Evolutionary conservation across 2,888 invertebrate species (phyloP), one percentile per base, ranked within the genome.

Genomic region (Melolontha melolontha): DNA sequence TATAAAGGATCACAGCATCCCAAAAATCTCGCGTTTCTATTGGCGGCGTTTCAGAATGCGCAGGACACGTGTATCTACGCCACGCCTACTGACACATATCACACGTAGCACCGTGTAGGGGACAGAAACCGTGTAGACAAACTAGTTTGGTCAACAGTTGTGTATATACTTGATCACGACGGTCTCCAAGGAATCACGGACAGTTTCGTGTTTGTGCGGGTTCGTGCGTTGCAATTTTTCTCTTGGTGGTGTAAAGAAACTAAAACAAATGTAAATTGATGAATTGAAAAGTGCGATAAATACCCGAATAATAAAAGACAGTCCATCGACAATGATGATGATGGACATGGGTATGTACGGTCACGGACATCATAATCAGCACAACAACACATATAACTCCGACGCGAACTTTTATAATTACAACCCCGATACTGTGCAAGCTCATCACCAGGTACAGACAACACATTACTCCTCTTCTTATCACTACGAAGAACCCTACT

Each of bases 271-370:
- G 51, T 39, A 29, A 17, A 49, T 47, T 40, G 42, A 59, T 66
- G 62, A 40, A 50, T 62, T 57, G 41, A 14, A 41, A 14, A 65
- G 65, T 54, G 44, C 54, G 17, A 54, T 47, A 47, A 39, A 34
- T 41, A 55, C 39, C 47, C 8, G 12, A 12, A 29, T 27, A 52
- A 52, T 12, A 57, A 62, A 42, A 41, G 49, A 40, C 55, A 57
- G 64, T 68, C 63, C 39, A 29, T 40, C 50, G 77, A 81, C 76
- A 78, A 91, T 91, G 91, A 91, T 91, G 90, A 91, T 89, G 88
- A 92, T 92, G 92, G 91, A 92, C 88, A 87, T 92, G 87, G 90
- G 91, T 81, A 91, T 91, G 91, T 91, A 91, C 87, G 89, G 90
- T 80, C 87, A 88, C 84, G 87, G 88, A 81, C 88, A 81, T 77